phyloP scores from a whole-genome alignment of 2,888 invertebrate genomes.

The Lypha dubia region DNA sequence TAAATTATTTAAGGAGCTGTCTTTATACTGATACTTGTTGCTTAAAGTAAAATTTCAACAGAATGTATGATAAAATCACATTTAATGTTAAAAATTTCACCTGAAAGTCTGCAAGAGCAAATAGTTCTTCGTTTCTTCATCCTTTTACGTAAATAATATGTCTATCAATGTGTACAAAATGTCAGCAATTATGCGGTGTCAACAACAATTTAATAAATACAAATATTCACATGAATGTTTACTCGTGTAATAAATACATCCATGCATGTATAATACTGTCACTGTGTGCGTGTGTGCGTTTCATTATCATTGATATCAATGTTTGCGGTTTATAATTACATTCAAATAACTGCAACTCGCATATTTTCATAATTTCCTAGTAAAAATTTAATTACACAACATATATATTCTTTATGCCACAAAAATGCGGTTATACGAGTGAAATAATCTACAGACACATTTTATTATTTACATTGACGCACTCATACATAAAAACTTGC shows the following conservation, averaged over 20 bases:
- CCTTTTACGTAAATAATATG: not conserved
- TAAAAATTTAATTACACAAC: slow-evolving; percentile 66
- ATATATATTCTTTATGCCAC: slow-evolving; percentile 38
- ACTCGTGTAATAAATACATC: slow-evolving; percentile 2
- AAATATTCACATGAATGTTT: slow-evolving; percentile 25
- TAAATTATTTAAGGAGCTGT: too few species aligned
- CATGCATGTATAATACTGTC: too few species aligned
- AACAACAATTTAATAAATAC: slow-evolving; percentile 67
- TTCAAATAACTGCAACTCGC: slow-evolving; percentile 55
- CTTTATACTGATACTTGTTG: too few species aligned
- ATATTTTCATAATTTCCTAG: slow-evolving; percentile 64
- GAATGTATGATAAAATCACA: not conserved
- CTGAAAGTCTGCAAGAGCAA: not conserved
- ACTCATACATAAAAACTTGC: not conserved
- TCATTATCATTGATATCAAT: slow-evolving; percentile 61
- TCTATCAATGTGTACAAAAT: slow-evolving; percentile 7
- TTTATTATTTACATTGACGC: slow-evolving; percentile 1
- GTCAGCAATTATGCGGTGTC: slow-evolving; percentile 66
- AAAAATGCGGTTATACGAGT: slow-evolving; percentile 52
- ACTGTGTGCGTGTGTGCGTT: not conserved
- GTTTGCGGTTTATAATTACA: slow-evolving; percentile 70
- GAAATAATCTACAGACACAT: slow-evolving; percentile 35
- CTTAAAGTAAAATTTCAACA: too few species aligned
- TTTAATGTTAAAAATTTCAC: not conserved
- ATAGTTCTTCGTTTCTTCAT: not conserved